Base-by-base conservation (phyloP, 2,113 vertebrate genomes). In the Ictidomys tridecemlineatus region DNA sequence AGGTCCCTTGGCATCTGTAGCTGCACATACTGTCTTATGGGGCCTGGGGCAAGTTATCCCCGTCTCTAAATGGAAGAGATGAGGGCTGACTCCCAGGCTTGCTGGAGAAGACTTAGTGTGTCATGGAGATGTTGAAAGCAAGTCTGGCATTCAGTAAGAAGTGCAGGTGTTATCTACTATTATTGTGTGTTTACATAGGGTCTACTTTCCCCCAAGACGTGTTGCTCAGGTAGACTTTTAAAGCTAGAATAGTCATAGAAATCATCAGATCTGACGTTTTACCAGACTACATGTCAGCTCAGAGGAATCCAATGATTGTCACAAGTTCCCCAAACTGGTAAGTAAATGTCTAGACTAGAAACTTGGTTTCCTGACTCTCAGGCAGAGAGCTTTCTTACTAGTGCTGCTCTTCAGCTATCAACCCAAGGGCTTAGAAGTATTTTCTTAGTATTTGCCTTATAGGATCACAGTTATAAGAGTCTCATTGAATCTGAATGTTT, bases 301-400 rank as follows among this genome's bases (percentile, higher is more conserved):
- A 92, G n/a, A 67, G 73, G 89, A 56, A 63, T 63, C 94, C 85
- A 72, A 73, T 77, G 70, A 30, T 48, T 48, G 34, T 79, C 5
- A 58, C 34, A 79, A 58, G 34, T 94, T 94, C 13, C 83, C 70
- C 63, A 91, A 96, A 89, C 51, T 86, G n/a, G 77, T 91, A 32
- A 82, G 70, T 86, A 89, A 97, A 89, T 93, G n/a, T 95, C 93
- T 93, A 82, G 72, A 85, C 26, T 88, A 85, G 34, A 97, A 73
- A 89, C 53, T 95, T 94, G 8, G 28, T 86, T 51, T 96, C 69
- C 96, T 77, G 58, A 84, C 67, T 95, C 89, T 86, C 16, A 89
- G 65, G 37, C 28, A 37, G 94, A 92, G 37, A 92, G 8, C 42
- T 89, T 91, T 91, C 48, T 89, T 76, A 5, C 45, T 91, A 84